These are phyloP conservation scores for Melanostoma scalare DNA, from an alignment of 2,888 invertebrate species.

Conservation along the genomic window DNA sequence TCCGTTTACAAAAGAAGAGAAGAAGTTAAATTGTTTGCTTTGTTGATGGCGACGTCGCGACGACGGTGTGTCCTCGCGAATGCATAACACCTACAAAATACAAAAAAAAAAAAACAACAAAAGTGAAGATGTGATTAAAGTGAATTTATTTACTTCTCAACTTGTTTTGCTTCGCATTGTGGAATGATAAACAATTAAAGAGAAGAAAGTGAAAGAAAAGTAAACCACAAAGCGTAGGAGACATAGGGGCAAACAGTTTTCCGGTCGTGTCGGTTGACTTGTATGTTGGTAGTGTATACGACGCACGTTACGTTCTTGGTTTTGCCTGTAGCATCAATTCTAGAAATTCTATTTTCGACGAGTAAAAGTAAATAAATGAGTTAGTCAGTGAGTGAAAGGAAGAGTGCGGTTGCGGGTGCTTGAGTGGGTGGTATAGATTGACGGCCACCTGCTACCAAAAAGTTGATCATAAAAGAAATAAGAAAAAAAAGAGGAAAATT, in stretches of 20 bases:
- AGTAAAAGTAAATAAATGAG: slow-evolving; percentile 59
- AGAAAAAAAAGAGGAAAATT: slow-evolving; percentile 20
- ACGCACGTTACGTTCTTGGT: slow-evolving; percentile 45
- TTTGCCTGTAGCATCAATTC: slow-evolving; percentile 48
- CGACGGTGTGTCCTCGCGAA: slow-evolving; percentile 3
- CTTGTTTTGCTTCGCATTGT: slow-evolving; percentile 39
- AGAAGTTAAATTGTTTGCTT: slow-evolving; percentile 28
- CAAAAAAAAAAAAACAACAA: slow-evolving; percentile 48
- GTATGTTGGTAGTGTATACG: slow-evolving; percentile 18
- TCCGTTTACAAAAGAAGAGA: background rate
- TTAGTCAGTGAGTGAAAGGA: slow-evolving; percentile 39
- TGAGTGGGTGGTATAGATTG: slow-evolving; percentile 31
- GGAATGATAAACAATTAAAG: slow-evolving; percentile 3
- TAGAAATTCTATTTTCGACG: slow-evolving; percentile 48
- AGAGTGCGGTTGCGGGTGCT: slow-evolving; percentile 39
- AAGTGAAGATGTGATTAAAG: slow-evolving; percentile 61
- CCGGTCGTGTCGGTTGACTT: background rate
- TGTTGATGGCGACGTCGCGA: background rate
- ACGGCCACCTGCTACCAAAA: slow-evolving; percentile 64
- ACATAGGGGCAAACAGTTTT: slow-evolving; percentile 23
- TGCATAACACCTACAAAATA: slow-evolving; percentile 6
- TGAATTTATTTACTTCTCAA: slow-evolving; percentile 59
- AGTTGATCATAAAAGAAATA: slow-evolving; percentile 50
- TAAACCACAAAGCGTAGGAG: slow-evolving; percentile 12
- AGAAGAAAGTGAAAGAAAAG: slow-evolving; percentile 3